Evolutionary conservation across 2,797 vertebrate species (phyloP).

Genomic region (Xenopus petersii): DNA sequence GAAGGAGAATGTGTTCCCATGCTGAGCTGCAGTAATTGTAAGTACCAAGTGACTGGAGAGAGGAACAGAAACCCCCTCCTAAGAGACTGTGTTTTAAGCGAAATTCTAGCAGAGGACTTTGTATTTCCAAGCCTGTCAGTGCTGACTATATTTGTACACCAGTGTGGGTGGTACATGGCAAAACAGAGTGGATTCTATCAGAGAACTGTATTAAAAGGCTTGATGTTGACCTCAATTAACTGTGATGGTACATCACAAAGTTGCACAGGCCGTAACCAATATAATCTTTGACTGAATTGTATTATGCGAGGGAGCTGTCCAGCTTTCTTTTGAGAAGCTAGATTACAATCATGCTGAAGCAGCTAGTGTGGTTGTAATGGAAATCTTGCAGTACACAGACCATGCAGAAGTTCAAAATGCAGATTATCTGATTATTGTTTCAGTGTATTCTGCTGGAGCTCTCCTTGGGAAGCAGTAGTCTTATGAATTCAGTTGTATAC

Average conservation of each 20-base stretch:
- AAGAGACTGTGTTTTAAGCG: no score
- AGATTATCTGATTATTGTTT: constrained; percentile 30
- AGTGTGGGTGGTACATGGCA: not conserved
- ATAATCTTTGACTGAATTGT: constrained; percentile 39
- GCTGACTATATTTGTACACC: no score
- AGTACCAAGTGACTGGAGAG: no score
- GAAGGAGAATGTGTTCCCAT: no score
- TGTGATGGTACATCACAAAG: constrained; percentile 34
- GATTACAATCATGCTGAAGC: constrained; percentile 43
- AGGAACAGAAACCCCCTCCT: no score
- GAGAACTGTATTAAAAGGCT: constrained; percentile 14
- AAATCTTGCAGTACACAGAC: constrained; percentile 32
- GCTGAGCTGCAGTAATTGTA: no score
- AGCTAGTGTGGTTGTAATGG: constrained; percentile 28
- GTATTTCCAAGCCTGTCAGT: no score
- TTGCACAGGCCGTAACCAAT: constrained; percentile 36
- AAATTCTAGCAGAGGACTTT: no score
- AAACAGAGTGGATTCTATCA: constrained; percentile 21
- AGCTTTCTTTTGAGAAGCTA: constrained; percentile 35
- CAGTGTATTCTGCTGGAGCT: constrained; percentile 19
- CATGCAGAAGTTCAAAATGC: constrained; percentile 23
- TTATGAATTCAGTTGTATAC: constrained; percentile 24
- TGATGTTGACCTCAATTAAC: constrained; percentile 40
- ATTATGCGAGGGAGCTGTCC: constrained; percentile 30
- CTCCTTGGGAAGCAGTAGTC: constrained; percentile 16